phyloP scores from a whole-genome alignment of 2,888 invertebrate genomes.

The Phortica okadai region DNA sequence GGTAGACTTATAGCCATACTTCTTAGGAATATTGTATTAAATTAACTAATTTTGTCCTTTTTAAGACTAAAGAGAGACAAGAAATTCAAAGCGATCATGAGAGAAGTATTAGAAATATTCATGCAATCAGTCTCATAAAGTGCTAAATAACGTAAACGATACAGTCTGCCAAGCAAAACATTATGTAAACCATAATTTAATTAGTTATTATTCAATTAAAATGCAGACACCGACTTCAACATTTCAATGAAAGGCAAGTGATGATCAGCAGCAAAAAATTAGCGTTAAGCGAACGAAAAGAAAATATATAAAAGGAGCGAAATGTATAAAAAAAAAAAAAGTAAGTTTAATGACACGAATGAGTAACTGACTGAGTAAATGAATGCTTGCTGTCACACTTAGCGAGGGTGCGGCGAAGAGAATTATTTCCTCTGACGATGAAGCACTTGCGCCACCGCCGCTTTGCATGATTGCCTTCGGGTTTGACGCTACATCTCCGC shows the following conservation, averaged over 20 bases:
- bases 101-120: too few relatives aligned
- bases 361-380: constrained; percentile 10
- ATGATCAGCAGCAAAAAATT: background rate
- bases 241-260: constrained; percentile 7
- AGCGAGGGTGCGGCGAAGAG: background rate
- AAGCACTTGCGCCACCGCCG: background rate
- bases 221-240: constrained; percentile 22
- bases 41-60: too few relatives aligned
- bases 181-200: constrained; percentile 15
- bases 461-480: constrained; percentile 16
- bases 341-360: constrained; percentile 20
- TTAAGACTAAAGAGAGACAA: too few relatives aligned
- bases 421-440: background rate
- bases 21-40: background rate
- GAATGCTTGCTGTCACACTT: background rate
- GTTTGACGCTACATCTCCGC: background rate
- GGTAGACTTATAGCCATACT: background rate
- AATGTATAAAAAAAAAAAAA: constrained; percentile 1
- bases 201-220: constrained; percentile 33
- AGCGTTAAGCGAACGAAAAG: background rate
- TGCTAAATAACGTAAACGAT: too few relatives aligned
- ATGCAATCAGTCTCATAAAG: too few relatives aligned
- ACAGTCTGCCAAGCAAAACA: background rate
- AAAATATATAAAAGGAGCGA: background rate
- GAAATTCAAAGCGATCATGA: too few relatives aligned